Evolutionary conservation across 2,113 vertebrate genomes (phyloP).

Genomic region (Hippocampus guttulatus): DNA sequence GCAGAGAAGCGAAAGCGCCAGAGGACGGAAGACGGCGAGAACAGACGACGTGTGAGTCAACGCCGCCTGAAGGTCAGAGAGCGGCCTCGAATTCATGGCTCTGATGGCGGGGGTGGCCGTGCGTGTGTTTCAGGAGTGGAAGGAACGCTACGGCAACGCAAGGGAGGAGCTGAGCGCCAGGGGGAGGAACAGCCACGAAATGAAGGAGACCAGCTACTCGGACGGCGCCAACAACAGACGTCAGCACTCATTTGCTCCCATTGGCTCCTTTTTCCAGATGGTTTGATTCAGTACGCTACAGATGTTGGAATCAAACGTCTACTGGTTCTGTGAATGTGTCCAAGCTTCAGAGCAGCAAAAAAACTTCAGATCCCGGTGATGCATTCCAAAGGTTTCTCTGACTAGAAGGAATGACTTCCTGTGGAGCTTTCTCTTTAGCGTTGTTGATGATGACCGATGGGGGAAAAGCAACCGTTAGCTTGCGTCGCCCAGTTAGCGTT

Average conservation of each 20-base stretch:
- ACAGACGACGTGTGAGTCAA: constrained; percentile 83
- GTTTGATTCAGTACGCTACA: too few species aligned
- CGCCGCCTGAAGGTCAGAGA: too few species aligned
- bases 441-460: too few species aligned
- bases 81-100: accelerated
- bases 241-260: constrained; percentile 55
- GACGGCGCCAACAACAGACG: constrained; percentile 72
- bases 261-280: neutral
- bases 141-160: constrained; percentile 85
- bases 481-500: too few species aligned
- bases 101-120: neutral
- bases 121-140: constrained; percentile 80
- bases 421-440: too few species aligned
- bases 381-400: too few species aligned
- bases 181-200: constrained; percentile 81
- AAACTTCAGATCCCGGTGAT: too few species aligned
- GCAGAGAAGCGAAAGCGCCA: constrained; percentile 94
- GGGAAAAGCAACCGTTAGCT: constrained; percentile 70
- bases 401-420: too few species aligned
- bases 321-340: too few species aligned
- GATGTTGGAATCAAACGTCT: too few species aligned
- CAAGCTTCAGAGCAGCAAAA: too few species aligned
- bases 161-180: constrained; percentile 81
- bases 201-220: constrained; percentile 85
- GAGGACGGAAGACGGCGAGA: constrained; percentile 91